A percentile compares a stretch with the other conserved stretches of the same genome.
Conservation (phyloP, 2,888 invertebrate species). For the Pilophorus perplexus region DNA sequence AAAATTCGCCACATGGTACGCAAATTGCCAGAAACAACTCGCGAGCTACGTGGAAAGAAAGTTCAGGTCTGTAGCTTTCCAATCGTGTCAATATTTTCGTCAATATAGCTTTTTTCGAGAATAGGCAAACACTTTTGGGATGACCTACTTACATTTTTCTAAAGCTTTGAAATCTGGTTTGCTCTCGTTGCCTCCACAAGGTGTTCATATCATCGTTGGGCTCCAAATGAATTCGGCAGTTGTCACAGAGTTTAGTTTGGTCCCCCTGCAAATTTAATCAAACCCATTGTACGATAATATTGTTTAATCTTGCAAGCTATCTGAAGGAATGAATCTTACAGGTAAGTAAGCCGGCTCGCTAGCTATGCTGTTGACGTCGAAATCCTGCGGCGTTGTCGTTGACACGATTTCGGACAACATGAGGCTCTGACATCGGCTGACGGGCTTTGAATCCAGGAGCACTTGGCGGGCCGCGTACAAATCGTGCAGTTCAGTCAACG, state of each 20-base stretch:
- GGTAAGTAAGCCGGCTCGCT: slow-evolving; percentile 74
- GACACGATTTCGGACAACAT: slow-evolving; percentile 43
- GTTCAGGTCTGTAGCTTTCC: no score
- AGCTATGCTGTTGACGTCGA: slow-evolving; percentile 74
- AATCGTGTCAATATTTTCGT: no score
- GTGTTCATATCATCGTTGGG: slow-evolving; percentile 27
- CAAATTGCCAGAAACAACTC: no score
- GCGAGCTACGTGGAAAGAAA: no score
- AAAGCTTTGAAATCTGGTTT: slow-evolving; percentile 42
- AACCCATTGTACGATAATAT: not conserved
- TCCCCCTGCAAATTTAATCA: slow-evolving; percentile 36
- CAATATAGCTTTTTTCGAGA: no score
- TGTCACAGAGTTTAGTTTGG: slow-evolving; percentile 48
- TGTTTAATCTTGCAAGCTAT: no score
- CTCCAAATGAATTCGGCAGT: slow-evolving; percentile 47
- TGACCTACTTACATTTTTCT: slow-evolving; percentile 46
- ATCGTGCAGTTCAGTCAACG: slow-evolving; percentile 76
- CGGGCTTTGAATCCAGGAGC: slow-evolving; percentile 35
- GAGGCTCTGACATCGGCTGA: slow-evolving; percentile 45
- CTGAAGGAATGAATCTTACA: no score
- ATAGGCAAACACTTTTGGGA: no score
- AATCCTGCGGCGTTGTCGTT: slow-evolving; percentile 43
- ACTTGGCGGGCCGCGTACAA: slow-evolving; percentile 60
- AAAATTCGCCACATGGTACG: no score
- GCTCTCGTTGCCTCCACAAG: slow-evolving; percentile 41